Evolutionary conservation across 2,113 vertebrate species (phyloP).

Genomic region (Grammomys dolichurus): DNA sequence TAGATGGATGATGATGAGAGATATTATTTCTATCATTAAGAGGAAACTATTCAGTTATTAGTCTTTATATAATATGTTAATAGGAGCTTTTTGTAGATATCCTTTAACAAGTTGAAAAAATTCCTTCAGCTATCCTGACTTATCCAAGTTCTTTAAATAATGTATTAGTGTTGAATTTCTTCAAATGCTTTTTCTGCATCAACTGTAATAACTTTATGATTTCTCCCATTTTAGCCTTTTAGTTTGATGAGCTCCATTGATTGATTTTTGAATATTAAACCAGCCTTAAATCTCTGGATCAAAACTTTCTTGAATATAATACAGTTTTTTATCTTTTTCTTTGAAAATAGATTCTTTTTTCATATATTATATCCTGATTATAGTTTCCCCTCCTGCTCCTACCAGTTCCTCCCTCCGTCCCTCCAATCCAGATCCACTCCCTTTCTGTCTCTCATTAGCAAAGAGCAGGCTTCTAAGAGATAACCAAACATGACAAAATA

Average conservation of each 20-base stretch:
- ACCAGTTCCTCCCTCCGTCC: no score
- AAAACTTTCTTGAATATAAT: neutral
- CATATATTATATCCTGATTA: neutral
- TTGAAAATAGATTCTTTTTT: neutral
- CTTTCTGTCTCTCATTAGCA: neutral
- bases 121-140: neutral
- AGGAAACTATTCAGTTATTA: neutral
- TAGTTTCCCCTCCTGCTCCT: no score
- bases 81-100: slow-evolving; percentile 30
- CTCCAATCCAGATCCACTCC: no score
- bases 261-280: neutral
- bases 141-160: slow-evolving; percentile 24
- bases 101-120: slow-evolving; percentile 27
- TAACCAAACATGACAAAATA: neutral
- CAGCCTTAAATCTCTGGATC: neutral
- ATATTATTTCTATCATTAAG: slow-evolving; percentile 24
- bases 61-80: slow-evolving; percentile 11
- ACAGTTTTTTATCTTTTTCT: neutral
- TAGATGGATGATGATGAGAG: neutral
- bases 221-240: slow-evolving; percentile 4
- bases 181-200: neutral
- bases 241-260: neutral
- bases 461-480: neutral
- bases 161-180: slow-evolving; percentile 6
- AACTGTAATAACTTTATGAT: neutral